Evolutionary conservation across 2,888 invertebrate genomes (phyloP).

Genomic region (Callyntrura guangdongensis): DNA sequence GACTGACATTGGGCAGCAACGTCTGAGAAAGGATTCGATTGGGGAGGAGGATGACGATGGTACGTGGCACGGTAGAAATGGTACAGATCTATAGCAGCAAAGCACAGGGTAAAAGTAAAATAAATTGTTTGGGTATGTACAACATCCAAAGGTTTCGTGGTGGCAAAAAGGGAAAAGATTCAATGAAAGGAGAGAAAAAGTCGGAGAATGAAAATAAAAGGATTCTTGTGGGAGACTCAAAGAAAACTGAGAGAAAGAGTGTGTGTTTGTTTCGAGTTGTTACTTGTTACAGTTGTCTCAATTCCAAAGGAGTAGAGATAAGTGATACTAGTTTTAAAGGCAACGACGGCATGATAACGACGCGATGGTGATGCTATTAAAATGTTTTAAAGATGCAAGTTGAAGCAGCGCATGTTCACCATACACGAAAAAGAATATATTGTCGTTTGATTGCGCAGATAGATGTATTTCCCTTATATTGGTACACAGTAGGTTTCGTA

Average conservation of each 20-base stretch:
- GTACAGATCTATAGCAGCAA: not conserved
- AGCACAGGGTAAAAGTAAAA: not conserved
- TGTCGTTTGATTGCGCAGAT: not conserved
- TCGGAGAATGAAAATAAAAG: constrained; percentile 50
- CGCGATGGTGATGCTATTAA: not conserved
- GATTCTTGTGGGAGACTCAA: constrained; percentile 13
- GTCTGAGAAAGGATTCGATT: not conserved
- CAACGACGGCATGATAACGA: not conserved
- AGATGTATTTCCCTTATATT: not conserved
- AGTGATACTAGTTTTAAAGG: constrained; percentile 12
- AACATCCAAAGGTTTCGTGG: constrained; percentile 9
- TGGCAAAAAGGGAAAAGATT: constrained; percentile 9
- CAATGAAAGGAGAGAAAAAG: constrained; percentile 40
- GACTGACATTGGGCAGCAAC: not conserved
- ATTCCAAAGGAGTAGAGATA: constrained; percentile 51
- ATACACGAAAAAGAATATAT: no score
- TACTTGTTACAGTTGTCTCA: constrained; percentile 57
- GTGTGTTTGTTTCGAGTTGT: not conserved
- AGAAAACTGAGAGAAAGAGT: constrained; percentile 16
- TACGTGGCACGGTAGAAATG: not conserved
- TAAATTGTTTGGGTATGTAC: not conserved
- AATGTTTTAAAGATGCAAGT: constrained; percentile 57
- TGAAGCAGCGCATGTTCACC: constrained; percentile 46
- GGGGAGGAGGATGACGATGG: not conserved
- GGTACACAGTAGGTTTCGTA: not conserved